Base-by-base conservation (phyloP, 2,797 vertebrate genomes). In the Mycteria americana region DNA sequence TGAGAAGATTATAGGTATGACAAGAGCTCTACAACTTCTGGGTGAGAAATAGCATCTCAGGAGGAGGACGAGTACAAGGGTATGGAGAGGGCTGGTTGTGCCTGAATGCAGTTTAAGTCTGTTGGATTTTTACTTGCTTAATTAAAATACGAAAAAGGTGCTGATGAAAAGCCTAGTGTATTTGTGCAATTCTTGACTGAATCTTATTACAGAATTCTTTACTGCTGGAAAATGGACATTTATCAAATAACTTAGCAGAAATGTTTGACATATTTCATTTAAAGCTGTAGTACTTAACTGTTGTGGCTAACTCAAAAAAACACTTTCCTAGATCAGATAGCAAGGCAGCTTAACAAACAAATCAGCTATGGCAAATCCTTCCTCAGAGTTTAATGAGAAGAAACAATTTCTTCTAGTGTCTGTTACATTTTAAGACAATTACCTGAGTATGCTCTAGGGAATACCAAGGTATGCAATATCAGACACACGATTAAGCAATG, bases 351-450 rank as follows among this genome's bases (percentile, higher is more conserved):
- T 85, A 81, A 75, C 76, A 89, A 89, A 88, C 41, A 84, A 73
- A 75, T 63, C 56, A 77, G 39, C 82, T 85, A 56, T 54, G 94
- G 60, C 72, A 94, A 92, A 84, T 86, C 48, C 54, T 92, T 82
- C 88, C 25, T 85, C 5, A 1, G 84, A 39, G 39, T 79, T 85
- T 89, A 79, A 93, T 89, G 84, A 82, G 80, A 85, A 82, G 65
- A 65, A 93, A 81, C 48, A 48, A 54, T 86, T 89, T 89, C 33
- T 78, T 76, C 33, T 69, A 82, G 46, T 46, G 63, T 59, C 80
- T 95, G 35, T 80, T 93, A 41, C 48, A 80, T 82, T 92, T 92
- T 82, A 92, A 89, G 70, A 82, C 21, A 75, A 86, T 73, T 91
- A 73, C 54, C 43, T 73, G 28, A 76, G 11, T 59, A 11, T 80